Evolutionary conservation across 1,140 invertebrate genomes (phyloP), one percentile per base, ranked within the genome.

Genomic region (Microplitis mediator): DNA sequence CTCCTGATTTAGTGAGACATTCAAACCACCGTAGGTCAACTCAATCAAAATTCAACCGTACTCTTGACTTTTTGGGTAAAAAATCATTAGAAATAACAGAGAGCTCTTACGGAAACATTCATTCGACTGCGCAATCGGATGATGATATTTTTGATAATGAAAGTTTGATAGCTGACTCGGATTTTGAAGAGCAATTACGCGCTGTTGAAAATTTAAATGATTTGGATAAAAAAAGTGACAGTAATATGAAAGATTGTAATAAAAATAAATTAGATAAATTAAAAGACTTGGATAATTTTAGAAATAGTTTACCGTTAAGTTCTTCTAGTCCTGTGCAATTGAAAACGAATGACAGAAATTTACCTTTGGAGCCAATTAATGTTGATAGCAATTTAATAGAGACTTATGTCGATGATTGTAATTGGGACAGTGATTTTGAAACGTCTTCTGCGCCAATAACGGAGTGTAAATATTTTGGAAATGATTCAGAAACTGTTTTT

Each of bases 101-200:
- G 8, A 5, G 34, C 8, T 11, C 31, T 11, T 63, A 72, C 1
- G 36, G 51, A 8, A 8, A 67, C 2, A 31, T 54, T n/a, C 14
- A 66, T 4, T 51, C 34, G n/a, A 31, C 8, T 60, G 6, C 32
- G 3, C 77, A 78, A 75, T 80, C 78, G 0, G 79, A 81, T 34
- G 77, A 78, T 6, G 81, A 83, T 51, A 73, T 83, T 62, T 81
- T 83, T 63, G 79, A 73, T 9, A 71, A 50, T 62, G 60, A 76
- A 11, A 73, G 72, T 64, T 67, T 76, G 34, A 23, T 72, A 31
- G 66, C 65, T 32, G 67, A 74, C 64, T 74, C 65, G 35, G 72
- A 62, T 32, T 70, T 73, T 14, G 64, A 71, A 45, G n/a, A 67
- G n/a, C 45, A 72, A 70, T 50, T 77, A 11, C 70, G 73, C 6